Percentiles rank a stretch among this genome's conserved stretches.
These are phyloP conservation scores for Lamellibrachia columna DNA, from an alignment of 2,888 invertebrate genomes.

Conservation along the genomic window DNA sequence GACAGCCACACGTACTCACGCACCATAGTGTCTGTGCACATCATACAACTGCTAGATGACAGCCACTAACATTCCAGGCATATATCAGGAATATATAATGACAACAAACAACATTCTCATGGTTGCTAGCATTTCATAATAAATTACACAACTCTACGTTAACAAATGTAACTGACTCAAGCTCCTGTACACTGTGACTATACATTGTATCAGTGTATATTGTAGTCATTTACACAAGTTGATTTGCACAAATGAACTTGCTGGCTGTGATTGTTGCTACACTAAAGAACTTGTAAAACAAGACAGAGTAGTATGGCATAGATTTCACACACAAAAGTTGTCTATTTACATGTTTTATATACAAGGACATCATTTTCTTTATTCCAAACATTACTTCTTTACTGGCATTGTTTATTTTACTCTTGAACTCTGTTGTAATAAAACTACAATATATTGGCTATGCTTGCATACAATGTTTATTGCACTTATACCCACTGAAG, in stretches of 20 bases:
- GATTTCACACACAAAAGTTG: not conserved
- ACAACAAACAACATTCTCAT: not conserved
- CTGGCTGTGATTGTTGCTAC: not conserved
- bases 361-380: not conserved
- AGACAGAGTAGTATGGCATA: not conserved
- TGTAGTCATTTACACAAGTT: not conserved
- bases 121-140: conserved; percentile 10
- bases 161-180: not conserved
- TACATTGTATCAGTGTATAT: not conserved
- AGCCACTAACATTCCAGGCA: not conserved
- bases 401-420: not conserved
- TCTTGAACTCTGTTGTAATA: not conserved
- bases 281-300: not conserved
- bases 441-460: not conserved
- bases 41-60: not conserved
- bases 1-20: no score
- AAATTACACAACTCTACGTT: not conserved
- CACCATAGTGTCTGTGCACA: no score
- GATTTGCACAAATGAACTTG: not conserved
- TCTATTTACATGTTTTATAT: not conserved
- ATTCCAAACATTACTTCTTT: not conserved
- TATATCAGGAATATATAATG: not conserved
- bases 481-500: not conserved
- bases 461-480: not conserved
- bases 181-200: not conserved